These are phyloP conservation scores for Halcyon senegalensis DNA, from an alignment of 2,113 vertebrate genomes.

Conservation along the genomic window DNA sequence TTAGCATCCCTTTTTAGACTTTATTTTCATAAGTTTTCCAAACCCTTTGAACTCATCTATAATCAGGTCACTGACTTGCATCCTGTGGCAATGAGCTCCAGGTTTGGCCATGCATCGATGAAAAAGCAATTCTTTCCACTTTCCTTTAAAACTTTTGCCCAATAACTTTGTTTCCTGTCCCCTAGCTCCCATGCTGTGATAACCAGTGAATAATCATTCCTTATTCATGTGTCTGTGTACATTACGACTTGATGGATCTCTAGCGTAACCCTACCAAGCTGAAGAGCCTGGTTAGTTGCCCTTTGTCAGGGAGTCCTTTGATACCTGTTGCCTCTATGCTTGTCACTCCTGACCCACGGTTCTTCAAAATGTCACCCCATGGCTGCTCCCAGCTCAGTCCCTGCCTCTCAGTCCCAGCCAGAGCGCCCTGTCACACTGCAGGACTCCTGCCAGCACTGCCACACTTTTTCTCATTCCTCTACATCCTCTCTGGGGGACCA, in stretches of 20 bases:
- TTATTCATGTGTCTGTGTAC: rapidly evolving
- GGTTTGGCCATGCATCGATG: neutral
- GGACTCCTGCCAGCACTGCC: neutral
- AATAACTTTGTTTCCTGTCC: neutral
- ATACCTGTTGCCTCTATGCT: neutral
- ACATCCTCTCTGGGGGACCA: neutral
- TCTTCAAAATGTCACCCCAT: neutral
- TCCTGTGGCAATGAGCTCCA: neutral
- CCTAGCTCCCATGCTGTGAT: neutral
- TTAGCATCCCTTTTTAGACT: neutral
- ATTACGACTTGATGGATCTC: neutral
- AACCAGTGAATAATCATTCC: neutral
- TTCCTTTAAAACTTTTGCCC: neutral
- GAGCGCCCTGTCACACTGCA: neutral
- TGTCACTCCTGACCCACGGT: neutral
- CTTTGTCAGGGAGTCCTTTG: neutral
- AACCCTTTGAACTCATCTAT: neutral
- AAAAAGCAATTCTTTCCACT: neutral
- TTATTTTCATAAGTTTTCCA: neutral
- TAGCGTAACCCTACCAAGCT: neutral
- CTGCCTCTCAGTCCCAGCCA: neutral
- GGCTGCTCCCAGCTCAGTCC: neutral
- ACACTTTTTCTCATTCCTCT: constrained; percentile 19
- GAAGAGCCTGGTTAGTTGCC: neutral
- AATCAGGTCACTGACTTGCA: neutral